These are phyloP conservation scores for Zaprionus gabonicus DNA, from an alignment of 1,140 invertebrate species.

Conservation along the genomic window DNA sequence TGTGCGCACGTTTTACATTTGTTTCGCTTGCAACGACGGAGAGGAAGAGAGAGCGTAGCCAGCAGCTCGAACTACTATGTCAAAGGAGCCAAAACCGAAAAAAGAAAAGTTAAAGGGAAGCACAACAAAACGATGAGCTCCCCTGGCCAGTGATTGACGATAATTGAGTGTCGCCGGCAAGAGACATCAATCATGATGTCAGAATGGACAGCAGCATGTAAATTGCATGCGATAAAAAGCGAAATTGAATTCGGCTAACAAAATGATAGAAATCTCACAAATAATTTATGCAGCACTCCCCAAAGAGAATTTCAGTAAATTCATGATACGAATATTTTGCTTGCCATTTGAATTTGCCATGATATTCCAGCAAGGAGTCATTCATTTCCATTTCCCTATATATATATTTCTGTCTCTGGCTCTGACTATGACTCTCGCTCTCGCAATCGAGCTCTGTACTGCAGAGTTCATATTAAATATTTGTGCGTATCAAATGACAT, in stretches of 20 bases:
- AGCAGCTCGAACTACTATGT: slow-evolving; percentile 16
- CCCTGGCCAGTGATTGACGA: slow-evolving; percentile 75
- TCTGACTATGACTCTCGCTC: not conserved
- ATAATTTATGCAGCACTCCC: slow-evolving; percentile 69
- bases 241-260: slow-evolving; percentile 79
- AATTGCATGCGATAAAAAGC: slow-evolving; percentile 77
- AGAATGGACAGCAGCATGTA: slow-evolving; percentile 79
- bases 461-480: slow-evolving; percentile 64
- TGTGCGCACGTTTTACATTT: slow-evolving; percentile 45
- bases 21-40: slow-evolving; percentile 5
- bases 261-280: slow-evolving; percentile 75
- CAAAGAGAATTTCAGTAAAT: slow-evolving; percentile 56
- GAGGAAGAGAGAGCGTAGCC: not conserved
- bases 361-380: slow-evolving; percentile 56
- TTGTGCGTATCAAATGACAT: slow-evolving; percentile 79
- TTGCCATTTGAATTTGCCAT: slow-evolving; percentile 71
- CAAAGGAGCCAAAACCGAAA: slow-evolving; percentile 5
- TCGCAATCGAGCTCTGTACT: not conserved
- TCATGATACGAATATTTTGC: slow-evolving; percentile 58
- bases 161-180: slow-evolving; percentile 79
- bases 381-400: not conserved
- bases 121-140: slow-evolving; percentile 34
- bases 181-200: slow-evolving; percentile 78
- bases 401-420: not conserved
- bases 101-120: slow-evolving; percentile 6